Conservation (phyloP, 2,113 vertebrate genomes). For the Scophthalmus maximus region DNA sequence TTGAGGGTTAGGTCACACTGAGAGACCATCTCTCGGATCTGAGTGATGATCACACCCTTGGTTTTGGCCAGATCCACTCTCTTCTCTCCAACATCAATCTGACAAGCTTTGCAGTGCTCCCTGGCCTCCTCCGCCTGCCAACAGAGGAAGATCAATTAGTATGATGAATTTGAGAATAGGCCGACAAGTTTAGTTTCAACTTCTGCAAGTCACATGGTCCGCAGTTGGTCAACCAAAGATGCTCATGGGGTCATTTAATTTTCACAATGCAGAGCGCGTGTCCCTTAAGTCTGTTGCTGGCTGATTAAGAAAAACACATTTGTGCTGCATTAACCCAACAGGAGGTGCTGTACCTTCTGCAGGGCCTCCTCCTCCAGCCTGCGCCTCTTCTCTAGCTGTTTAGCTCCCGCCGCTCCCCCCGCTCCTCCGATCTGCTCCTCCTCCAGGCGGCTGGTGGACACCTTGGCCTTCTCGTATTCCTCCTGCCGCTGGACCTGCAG, state of each 20-base stretch:
- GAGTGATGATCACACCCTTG: constrained; percentile 91
- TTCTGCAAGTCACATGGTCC: no score
- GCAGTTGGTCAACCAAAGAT: neutral
- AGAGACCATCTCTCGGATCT: constrained; percentile 93
- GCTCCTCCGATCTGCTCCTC: constrained; percentile 87
- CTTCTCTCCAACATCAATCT: constrained; percentile 89
- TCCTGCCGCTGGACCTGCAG: constrained; percentile 92
- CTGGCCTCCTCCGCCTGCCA: constrained; percentile 92
- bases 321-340: neutral
- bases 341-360: constrained; percentile 87
- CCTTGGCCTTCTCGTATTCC: constrained; percentile 95
- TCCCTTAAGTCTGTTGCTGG: no score
- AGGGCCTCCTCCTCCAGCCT: constrained; percentile 93
- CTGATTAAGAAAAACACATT: no score
- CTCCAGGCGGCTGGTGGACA: constrained; percentile 89
- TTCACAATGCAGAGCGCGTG: no score
- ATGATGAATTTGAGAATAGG: neutral
- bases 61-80: constrained; percentile 88
- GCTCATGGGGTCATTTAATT: neutral
- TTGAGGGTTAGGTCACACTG: constrained; percentile 98
- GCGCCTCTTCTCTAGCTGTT: constrained; percentile 92
- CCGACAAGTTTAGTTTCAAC: neutral
- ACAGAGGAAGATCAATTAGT: neutral
- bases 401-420: constrained; percentile 81
- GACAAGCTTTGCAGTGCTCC: constrained; percentile 90